Base-by-base conservation (phyloP, 2,113 vertebrate genomes). In the Heteronetta atricapilla region DNA sequence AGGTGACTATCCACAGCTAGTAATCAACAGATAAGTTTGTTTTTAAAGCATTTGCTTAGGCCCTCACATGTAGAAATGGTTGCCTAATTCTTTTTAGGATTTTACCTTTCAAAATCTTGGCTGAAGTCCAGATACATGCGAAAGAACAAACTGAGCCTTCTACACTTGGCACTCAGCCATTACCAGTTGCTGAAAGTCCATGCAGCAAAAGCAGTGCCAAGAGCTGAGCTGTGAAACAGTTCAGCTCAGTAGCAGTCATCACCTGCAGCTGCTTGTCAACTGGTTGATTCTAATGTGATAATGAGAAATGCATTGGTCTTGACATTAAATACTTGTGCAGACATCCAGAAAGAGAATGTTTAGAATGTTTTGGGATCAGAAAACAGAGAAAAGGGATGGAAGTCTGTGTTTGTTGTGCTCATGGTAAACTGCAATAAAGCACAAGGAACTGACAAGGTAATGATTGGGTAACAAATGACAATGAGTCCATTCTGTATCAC, bases 211-310 rank as follows among this genome's bases (percentile, higher is more conserved):
- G 26, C 5, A 1, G 36, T 67, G 89, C 87, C 85, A 95, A 83
- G 82, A 76, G 60, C 69, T 2, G 33, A 58, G 93, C 82, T 84
- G 73, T 62, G 82, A 58, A 94, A 60, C 56, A 22, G 64, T 82
- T 95, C 91, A 85, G 58, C 55, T 86, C 92, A 25, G 58, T 20
- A 86, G 90, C 80, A 93, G 74, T 90, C 80, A 44, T 88, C 88
- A 92, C 92, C 77, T 92, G 73, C 95, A 93, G 90, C 86, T 88
- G 68, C 73, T 84, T 84, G 76, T 88, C 95, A 82, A 48, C 88
- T 93, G 82, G 83, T 72, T 81, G 88, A 63, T 84, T 83, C 76
- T 81, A 72, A 83, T 25, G 72, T 75, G 94, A 75, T 90, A 89
- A 93, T 75, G 68, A 88, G 85, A 94, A 82, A 48, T 83, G 36